Conservation (phyloP, 2,888 invertebrate species). For the Agrochola circellaris region DNA sequence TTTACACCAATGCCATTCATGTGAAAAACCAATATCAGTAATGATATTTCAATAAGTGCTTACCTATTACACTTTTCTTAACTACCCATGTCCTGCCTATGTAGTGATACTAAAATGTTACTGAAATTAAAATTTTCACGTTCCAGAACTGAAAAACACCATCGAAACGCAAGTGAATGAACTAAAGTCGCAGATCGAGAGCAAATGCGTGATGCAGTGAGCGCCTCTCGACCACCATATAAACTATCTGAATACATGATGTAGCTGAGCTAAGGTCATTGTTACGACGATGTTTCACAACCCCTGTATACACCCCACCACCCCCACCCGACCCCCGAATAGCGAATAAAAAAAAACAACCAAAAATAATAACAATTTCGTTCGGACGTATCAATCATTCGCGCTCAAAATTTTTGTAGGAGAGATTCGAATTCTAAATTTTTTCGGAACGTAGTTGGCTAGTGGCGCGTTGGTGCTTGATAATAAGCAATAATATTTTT, state of each 20-base stretch:
- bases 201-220: slow-evolving; percentile 99
- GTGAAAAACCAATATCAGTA: background rate
- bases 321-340: slow-evolving; percentile 66
- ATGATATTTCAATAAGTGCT: background rate
- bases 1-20: background rate
- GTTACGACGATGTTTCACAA: slow-evolving; percentile 80
- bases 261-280: slow-evolving; percentile 88
- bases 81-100: background rate
- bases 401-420: slow-evolving; percentile 86
- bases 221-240: slow-evolving; percentile 64
- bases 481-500: slow-evolving; percentile 91
- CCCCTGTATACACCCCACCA: slow-evolving; percentile 72
- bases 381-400: slow-evolving; percentile 79
- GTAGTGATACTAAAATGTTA: background rate
- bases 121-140: slow-evolving; percentile 3
- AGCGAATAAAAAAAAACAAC: slow-evolving; percentile 58
- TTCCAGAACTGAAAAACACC: slow-evolving; percentile 99
- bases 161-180: slow-evolving; percentile 99
- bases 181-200: slow-evolving; percentile 98
- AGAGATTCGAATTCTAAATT: slow-evolving; percentile 86
- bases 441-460: slow-evolving; percentile 87
- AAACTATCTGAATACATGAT: slow-evolving; percentile 86
- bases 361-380: slow-evolving; percentile 72
- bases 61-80: background rate
- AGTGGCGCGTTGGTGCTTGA: slow-evolving; percentile 90